Percentiles rank a stretch among this genome's conserved stretches.
phyloP scores from a whole-genome alignment of 2,113 vertebrate genomes.

The Nipponia nippon region DNA sequence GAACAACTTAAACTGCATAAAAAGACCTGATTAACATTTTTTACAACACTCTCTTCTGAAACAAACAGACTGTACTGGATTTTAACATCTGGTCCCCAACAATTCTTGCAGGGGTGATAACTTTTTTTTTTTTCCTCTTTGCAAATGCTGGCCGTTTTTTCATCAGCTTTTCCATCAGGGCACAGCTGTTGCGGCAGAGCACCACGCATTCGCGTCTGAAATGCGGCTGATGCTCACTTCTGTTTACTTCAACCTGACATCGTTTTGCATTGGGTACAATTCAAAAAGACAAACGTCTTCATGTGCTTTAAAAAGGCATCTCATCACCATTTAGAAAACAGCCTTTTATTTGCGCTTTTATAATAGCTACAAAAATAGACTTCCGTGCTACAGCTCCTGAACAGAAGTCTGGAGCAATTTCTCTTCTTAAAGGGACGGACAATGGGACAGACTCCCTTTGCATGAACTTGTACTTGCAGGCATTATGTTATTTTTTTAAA shows the following conservation, averaged over 20 bases:
- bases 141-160: conserved; percentile 14
- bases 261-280: not conserved
- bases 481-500: not conserved
- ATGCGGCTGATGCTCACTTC: not conserved
- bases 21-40: conserved; percentile 48
- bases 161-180: not conserved
- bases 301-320: conserved; percentile 9
- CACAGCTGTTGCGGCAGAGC: conserved; percentile 46
- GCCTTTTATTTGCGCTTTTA: not conserved
- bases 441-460: not conserved
- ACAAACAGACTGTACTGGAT: conserved; percentile 13
- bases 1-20: not conserved
- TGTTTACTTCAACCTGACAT: conserved; percentile 20
- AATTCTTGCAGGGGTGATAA: conserved; percentile 46
- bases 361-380: not conserved
- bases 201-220: not conserved
- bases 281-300: conserved; percentile 51
- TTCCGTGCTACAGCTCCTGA: not conserved
- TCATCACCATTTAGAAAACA: not conserved
- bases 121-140: not conserved
- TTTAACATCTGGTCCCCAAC: conserved; percentile 60
- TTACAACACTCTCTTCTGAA: conserved; percentile 43
- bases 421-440: not conserved
- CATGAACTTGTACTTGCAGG: not conserved
- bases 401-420: not conserved